Evolutionary conservation across 53 echinoderm and acorn worm genomes (phyloP), one percentile per base, ranked within the genome.

Genomic region (Apostichopus leukothele): DNA sequence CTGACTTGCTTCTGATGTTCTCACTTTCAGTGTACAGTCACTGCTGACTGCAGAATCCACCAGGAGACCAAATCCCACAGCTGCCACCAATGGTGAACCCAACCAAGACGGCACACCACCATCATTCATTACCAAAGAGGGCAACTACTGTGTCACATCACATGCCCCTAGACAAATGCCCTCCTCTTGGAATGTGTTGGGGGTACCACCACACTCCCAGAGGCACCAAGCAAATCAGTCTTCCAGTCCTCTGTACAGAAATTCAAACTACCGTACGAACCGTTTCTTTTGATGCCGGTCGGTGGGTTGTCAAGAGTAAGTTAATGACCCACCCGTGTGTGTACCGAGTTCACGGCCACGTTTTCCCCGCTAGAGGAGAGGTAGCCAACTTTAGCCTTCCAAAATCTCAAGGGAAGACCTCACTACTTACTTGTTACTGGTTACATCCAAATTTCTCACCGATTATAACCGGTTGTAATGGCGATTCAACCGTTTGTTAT

Each of bases 111-210:
- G 57, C 50, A 21, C 20, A 21, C 20, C 63, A 11, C 74, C 92
- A n/a, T 39, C 39, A 39, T 59, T 51, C 74, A 14, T 21, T 74
- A 19, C 74, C 14, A 94, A 83, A 66, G 90, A 92, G 27, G 93
- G 91, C 18, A 93, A 91, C 87, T 89, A 86, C 90, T 95, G 91
- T 83, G 27, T 91, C 25, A 84, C 92, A 4, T 84, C 93, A 5
- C 20, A 76, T 12, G 78, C 79, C 10, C 67, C 76, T 60, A 93
- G 90, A 53, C 87, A 83, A 67, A 96, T 96, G 91, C 92, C 92
- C 80, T 94, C 96, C 1, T 96, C 96, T 0, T 94, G 94, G 95
- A 96, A 96, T 78, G 85, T 94, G 23, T 76, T 95, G 86, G 96
- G 96, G 39, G 89, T 96, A n/a, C 93, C 95, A 88, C 95, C 96